phyloP scores from a whole-genome alignment of 2,797 vertebrate genomes.

The Phoxinus dragarum region DNA sequence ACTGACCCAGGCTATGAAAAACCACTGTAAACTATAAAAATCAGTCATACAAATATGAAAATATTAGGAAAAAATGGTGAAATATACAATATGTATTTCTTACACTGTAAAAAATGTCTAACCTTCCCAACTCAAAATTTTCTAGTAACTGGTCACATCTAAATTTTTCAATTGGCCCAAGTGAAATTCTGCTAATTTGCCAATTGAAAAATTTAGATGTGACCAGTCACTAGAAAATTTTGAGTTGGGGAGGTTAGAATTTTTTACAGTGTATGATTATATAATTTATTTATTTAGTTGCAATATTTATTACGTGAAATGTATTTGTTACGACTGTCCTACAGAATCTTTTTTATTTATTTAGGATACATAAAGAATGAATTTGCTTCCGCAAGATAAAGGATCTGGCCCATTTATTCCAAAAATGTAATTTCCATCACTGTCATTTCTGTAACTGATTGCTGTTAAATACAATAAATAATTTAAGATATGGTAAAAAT shows the following conservation, averaged over 20 bases:
- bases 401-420: neutral
- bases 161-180: too few species aligned
- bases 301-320: too few species aligned
- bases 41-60: neutral
- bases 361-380: neutral
- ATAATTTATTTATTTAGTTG: neutral
- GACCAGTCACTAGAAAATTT: too few species aligned
- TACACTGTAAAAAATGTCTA: neutral
- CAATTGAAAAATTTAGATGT: too few species aligned
- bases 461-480: neutral
- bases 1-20: neutral
- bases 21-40: neutral
- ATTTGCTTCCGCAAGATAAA: neutral
- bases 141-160: too few species aligned
- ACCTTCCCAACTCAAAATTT: too few species aligned
- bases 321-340: neutral
- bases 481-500: neutral
- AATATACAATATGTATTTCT: neutral
- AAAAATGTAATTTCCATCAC: neutral
- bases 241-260: too few species aligned
- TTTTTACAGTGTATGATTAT: neutral
- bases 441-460: neutral
- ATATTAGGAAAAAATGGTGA: neutral
- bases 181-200: too few species aligned
- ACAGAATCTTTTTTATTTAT: neutral